These are phyloP conservation scores for Passer montanus DNA, from an alignment of 2,113 vertebrate species.

Conservation along the genomic window DNA sequence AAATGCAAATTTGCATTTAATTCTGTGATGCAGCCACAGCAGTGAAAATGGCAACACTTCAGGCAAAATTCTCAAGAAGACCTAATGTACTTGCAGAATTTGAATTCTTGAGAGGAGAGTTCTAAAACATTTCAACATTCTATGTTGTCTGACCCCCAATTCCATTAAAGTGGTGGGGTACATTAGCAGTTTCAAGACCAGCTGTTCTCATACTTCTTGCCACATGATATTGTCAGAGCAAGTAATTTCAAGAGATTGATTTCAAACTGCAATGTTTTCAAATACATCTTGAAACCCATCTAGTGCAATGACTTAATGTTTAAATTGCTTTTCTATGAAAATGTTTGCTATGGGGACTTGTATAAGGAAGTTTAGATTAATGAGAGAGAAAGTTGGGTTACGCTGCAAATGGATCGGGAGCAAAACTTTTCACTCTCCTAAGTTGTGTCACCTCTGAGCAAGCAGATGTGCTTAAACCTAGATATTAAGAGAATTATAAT, in stretches of 20 bases:
- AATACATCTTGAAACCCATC: neutral
- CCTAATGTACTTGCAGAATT: neutral
- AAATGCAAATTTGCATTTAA: neutral
- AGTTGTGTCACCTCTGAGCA: neutral
- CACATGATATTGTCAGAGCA: neutral
- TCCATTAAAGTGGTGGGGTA: neutral
- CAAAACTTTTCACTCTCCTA: rapidly evolving
- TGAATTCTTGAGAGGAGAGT: neutral
- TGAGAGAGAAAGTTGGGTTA: neutral
- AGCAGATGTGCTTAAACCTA: neutral
- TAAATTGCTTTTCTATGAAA: neutral
- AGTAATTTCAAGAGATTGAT: neutral
- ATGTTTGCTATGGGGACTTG: neutral
- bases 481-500: neutral
- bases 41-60: neutral
- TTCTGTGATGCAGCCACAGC: neutral
- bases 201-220: neutral
- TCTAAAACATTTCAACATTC: neutral
- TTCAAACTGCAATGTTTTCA: neutral
- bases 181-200: neutral
- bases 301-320: neutral
- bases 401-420: neutral
- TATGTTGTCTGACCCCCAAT: neutral
- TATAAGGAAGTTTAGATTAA: neutral
- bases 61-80: neutral